Evolutionary conservation across 2,797 vertebrate genomes (phyloP).

Genomic region (Clamator glandarius): DNA sequence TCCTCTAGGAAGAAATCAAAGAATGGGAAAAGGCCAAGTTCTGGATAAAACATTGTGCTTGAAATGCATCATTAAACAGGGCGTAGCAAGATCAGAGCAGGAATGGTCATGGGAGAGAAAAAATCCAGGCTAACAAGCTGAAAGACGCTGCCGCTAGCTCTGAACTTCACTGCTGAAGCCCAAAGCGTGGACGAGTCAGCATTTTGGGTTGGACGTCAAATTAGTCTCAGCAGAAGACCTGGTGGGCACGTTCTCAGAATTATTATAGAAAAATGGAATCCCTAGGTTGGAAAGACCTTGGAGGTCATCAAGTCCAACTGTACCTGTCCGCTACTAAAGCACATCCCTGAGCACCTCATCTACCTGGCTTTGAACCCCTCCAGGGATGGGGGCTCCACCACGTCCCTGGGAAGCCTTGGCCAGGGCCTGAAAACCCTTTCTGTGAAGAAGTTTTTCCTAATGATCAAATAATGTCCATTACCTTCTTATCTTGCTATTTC

Average conservation of each 20-base stretch:
- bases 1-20: slow-evolving; percentile 33
- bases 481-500: no score
- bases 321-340: no score
- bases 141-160: not conserved
- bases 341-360: no score
- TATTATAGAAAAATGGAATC: no score
- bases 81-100: not conserved
- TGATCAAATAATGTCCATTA: no score
- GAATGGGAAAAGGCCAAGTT: not conserved
- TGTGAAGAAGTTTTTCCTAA: no score
- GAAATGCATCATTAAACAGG: not conserved
- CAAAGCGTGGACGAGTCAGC: accelerated
- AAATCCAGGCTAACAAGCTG: not conserved
- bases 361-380: no score
- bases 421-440: no score
- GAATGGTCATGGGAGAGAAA: slow-evolving; percentile 1
- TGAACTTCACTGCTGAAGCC: not conserved
- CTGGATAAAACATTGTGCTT: not conserved
- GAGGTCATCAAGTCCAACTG: no score
- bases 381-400: no score
- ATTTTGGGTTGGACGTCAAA: not conserved
- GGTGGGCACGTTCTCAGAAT: accelerated
- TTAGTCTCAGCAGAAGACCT: not conserved
- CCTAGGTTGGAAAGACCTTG: no score
- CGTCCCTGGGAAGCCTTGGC: no score